Percentiles rank a stretch among this genome's conserved stretches.
Conservation (phyloP, 2,797 vertebrate species). For the Alcedo atthis region DNA sequence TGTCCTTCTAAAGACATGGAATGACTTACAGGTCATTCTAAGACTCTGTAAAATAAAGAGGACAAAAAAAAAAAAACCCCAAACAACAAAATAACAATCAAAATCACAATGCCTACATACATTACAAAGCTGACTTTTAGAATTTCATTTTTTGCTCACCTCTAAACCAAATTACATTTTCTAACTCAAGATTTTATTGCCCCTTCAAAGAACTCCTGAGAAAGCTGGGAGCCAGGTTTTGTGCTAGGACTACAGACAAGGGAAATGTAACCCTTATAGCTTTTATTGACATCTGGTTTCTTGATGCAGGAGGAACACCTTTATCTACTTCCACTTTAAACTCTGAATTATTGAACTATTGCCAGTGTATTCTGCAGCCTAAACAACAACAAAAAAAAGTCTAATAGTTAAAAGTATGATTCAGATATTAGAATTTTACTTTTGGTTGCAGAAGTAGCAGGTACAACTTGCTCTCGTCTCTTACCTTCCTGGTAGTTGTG, state of each 20-base stretch:
- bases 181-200: background rate
- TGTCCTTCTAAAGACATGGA: background rate
- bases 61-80: background rate
- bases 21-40: background rate
- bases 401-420: background rate
- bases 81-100: too few species aligned
- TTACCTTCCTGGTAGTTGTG: constrained; percentile 98
- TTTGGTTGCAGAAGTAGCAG: background rate
- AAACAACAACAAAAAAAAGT: background rate
- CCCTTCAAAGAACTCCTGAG: background rate
- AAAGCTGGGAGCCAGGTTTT: background rate
- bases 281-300: background rate
- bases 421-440: background rate
- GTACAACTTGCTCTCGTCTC: background rate
- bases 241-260: background rate
- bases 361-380: background rate
- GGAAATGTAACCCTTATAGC: background rate
- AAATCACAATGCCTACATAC: background rate
- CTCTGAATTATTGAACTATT: background rate
- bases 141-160: background rate
- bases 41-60: background rate
- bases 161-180: background rate
- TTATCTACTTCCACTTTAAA: background rate
- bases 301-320: background rate
- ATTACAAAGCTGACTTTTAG: background rate